These are phyloP conservation scores for Eidolon dupreanum DNA, from an alignment of 2,797 vertebrate species.

Conservation along the genomic window DNA sequence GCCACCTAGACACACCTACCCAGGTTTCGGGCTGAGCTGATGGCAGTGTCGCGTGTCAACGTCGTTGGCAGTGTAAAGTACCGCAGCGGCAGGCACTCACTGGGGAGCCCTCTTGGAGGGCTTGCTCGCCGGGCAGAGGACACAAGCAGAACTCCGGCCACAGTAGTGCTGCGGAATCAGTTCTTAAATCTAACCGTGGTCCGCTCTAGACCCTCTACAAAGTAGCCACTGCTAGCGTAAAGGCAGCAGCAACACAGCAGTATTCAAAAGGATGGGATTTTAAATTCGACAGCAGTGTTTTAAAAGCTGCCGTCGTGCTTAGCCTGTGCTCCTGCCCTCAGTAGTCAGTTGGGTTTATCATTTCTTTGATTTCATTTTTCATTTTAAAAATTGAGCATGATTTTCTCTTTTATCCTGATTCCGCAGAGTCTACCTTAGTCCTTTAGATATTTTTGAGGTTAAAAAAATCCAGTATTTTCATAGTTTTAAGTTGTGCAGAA, in stretches of 20 bases:
- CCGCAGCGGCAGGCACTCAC: background rate
- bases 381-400: background rate
- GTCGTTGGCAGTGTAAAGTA: background rate
- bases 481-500: slow-evolving; percentile 20
- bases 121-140: background rate
- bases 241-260: background rate
- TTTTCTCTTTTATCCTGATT: slow-evolving; percentile 19
- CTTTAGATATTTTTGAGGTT: slow-evolving; percentile 24
- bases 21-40: background rate
- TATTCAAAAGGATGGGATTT: background rate
- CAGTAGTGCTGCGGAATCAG: background rate
- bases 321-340: background rate
- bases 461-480: background rate
- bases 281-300: background rate
- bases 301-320: background rate
- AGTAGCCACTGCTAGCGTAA: background rate
- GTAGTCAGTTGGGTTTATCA: background rate
- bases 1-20: background rate
- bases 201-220: background rate
- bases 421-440: background rate
- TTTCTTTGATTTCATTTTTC: slow-evolving; percentile 54
- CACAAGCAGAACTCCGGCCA: background rate
- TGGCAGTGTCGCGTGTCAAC: background rate
- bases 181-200: background rate
- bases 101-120: background rate